Percentiles rank a stretch among this genome's conserved stretches.
Evolutionary conservation across 2,113 vertebrate species (phyloP).

Genomic region (Pseudopipra pipra): DNA sequence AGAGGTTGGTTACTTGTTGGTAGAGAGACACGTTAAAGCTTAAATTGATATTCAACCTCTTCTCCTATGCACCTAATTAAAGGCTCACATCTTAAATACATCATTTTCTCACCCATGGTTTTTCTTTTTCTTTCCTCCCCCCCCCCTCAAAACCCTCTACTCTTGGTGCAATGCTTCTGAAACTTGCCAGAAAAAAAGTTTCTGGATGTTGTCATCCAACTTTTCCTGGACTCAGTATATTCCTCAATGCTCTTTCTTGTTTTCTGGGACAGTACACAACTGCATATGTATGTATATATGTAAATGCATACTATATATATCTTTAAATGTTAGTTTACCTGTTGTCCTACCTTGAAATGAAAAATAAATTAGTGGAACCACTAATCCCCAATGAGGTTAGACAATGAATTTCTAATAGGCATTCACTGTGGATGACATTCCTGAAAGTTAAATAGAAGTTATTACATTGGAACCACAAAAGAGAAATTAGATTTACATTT

Average conservation of each 20-base stretch:
- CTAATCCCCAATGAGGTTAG: background rate
- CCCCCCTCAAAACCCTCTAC: fast-evolving
- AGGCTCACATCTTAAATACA: background rate
- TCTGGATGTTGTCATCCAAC: background rate
- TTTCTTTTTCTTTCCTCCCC: background rate
- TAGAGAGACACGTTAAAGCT: background rate
- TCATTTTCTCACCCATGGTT: background rate
- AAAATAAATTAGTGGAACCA: background rate
- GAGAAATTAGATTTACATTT: background rate
- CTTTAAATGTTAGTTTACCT: background rate
- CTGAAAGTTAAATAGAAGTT: background rate
- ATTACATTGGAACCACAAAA: background rate
- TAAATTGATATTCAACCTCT: constrained; percentile 14
- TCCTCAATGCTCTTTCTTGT: background rate
- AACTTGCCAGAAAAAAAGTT: background rate
- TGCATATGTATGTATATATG: no score
- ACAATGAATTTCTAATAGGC: background rate
- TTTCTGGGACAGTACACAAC: background rate
- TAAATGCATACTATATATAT: no score
- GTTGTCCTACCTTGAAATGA: background rate
- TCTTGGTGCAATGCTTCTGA: background rate
- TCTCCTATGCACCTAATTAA: constrained; percentile 15
- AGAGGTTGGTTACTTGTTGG: background rate
- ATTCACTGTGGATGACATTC: background rate
- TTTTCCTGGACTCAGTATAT: background rate